Conservation (phyloP, 2,113 vertebrate species). For the Macroglossus sobrinus region DNA sequence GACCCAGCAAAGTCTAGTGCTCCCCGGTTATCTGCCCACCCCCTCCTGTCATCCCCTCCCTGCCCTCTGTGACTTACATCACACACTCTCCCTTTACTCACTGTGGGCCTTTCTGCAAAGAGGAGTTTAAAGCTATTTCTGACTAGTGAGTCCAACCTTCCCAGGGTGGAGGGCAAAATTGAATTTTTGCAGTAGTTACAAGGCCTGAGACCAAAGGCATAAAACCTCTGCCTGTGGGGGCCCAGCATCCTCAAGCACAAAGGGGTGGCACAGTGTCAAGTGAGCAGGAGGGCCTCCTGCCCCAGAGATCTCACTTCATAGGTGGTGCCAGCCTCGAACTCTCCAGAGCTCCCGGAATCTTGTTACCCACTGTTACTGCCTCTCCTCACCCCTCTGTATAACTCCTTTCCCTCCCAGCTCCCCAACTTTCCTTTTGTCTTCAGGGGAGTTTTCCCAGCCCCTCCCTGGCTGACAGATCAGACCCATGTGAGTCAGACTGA, state of each 20-base stretch:
- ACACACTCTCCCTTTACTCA: neutral
- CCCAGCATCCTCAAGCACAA: neutral
- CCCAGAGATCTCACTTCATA: neutral
- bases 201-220: neutral
- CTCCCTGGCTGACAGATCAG: neutral
- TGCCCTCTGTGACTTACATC: neutral
- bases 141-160: neutral
- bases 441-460: neutral
- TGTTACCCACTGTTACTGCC: neutral
- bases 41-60: neutral
- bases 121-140: neutral
- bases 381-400: neutral
- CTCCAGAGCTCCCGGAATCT: neutral
- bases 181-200: neutral
- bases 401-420: neutral
- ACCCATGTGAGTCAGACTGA: constrained; percentile 2
- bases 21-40: neutral
- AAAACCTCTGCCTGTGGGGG: neutral
- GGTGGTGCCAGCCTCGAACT: neutral
- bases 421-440: neutral
- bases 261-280: neutral
- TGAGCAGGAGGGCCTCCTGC: neutral
- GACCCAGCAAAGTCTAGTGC: neutral
- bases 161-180: neutral
- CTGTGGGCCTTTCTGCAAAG: neutral